Percentiles rank a stretch among this genome's conserved stretches.
These are phyloP conservation scores for Sympetrum striolatum DNA, from an alignment of 2,888 invertebrate species.

Conservation along the genomic window DNA sequence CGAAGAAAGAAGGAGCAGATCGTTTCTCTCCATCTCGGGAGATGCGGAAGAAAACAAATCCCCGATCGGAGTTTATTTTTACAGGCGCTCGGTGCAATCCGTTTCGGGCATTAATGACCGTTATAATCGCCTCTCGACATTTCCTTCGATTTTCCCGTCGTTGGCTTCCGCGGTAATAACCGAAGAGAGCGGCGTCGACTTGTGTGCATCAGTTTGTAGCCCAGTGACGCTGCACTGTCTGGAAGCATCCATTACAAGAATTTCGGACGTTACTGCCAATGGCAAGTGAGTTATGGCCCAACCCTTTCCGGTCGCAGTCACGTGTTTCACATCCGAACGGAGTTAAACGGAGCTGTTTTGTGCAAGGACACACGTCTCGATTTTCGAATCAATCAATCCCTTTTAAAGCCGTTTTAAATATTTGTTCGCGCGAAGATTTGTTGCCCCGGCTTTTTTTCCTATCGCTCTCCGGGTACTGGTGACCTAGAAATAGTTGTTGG, in stretches of 20 bases:
- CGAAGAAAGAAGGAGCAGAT: no score
- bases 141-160: background rate
- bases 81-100: background rate
- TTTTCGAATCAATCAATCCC: conserved; percentile 26
- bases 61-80: no score
- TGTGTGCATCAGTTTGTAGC: background rate
- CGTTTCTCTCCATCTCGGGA: no score
- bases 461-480: background rate
- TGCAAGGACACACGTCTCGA: conserved; percentile 22
- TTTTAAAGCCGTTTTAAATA: background rate
- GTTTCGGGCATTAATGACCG: background rate
- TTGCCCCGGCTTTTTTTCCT: background rate
- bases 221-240: conserved; percentile 18
- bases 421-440: background rate
- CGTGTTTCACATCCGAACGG: background rate
- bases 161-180: background rate
- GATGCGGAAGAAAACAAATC: no score
- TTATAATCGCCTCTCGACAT: background rate
- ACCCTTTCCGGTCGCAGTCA: background rate
- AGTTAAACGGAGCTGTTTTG: conserved; percentile 29
- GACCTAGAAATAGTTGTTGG: background rate
- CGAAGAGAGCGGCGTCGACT: background rate
- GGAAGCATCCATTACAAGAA: conserved; percentile 41
- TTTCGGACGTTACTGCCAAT: conserved; percentile 28
- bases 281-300: conserved; percentile 23